Base-by-base conservation (phyloP, 2,113 vertebrate genomes). In the Campylomormyrus tamandua region DNA sequence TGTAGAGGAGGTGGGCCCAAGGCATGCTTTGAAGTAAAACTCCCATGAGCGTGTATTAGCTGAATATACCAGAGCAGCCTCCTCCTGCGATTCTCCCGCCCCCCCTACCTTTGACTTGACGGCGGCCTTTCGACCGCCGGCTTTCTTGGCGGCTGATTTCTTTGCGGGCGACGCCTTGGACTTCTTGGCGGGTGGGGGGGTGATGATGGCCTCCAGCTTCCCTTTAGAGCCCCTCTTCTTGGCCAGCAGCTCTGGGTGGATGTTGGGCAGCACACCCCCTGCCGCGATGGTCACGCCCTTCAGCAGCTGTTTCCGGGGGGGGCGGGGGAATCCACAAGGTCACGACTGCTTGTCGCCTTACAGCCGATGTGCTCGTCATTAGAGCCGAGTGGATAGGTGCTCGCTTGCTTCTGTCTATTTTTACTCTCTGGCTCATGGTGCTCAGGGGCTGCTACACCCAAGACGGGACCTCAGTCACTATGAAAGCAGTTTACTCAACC, bases 251-350 rank as follows among this genome's bases (percentile, higher is more conserved):
- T 99, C 98, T 13, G 98, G 98, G 52, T 99, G 98, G 93, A 99
- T 99, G 93, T 99, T 99, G 91, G 98, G 98, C 92, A 99, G 94
- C 90, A 99, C 98, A 66, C 98, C 98, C 0, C 98, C 98, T 5
- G 98, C 98, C 90, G 98, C 98, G 80, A 99, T 99, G 92, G 98
- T 99, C 92, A 99, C 98, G 5, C 98, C 98, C 95, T 98, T 99
- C 91, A 99, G 96, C 91, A 99, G 93, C 98, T 98, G 92, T 77
- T 91, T 90, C 0, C 13, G 56, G 56, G 21, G 88, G 83, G 89
- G 91, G 49, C 50, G 15, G 27, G 66, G 66, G 66, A 15, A 74
- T 74, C 31, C 66, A 35, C 66, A 74, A 35, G 1, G 27, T 74
- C 27, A 74, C 27, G 7, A 62, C 58, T 62, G 24, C 58, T 62